Evolutionary conservation across 1,140 invertebrate species (phyloP), one percentile per base, ranked within the genome.

Genomic region (Drosophila takahashii): DNA sequence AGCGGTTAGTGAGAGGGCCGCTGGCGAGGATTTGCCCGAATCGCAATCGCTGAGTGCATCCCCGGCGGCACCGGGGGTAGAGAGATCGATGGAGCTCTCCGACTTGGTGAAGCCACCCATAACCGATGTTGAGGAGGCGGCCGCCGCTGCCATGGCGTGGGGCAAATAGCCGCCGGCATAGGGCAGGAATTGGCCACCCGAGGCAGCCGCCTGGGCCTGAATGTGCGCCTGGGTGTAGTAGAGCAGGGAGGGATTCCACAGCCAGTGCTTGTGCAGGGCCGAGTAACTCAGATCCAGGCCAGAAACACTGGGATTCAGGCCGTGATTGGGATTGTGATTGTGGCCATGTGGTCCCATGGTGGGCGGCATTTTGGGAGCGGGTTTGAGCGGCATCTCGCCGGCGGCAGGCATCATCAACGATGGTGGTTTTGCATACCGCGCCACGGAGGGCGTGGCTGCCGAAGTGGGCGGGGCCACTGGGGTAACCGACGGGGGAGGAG

Each of bases 201-300:
- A 71, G 0, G 81, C 79, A 0, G 62, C 75, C 10, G 79, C 83
- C 29, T 90, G 81, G 1, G 90, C 84, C 57, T 92, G 90, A 59
- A 89, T 84, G 18, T 90, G 89, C 0, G 84, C 84, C 32, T 91
- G 91, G n/a, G 84, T 90, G 45, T 91, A 91, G 44, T 92, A 92
- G 6, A 92, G 75, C 10, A 92, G 53, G 11, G 91, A 92, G 2
- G 90, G 81, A 64, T 92, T 92, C 91, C 91, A 92, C 11, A 92
- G 77, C 91, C 91, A 92, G 65, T 92, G 91, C 44, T 92, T 92
- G 48, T 85, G 91, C 29, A 90, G 52, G 10, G 90, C 70, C 5
- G 91, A 78, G 57, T 92, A 91, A 15, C 77, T 91, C 8, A 92
- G 58, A 67, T 92, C 91, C 39, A 92, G 73, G 22, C 90, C 41